A percentile compares a stretch with the other conserved stretches of the same genome.
Evolutionary conservation across 1,140 invertebrate species (phyloP).

Genomic region (Dufourea novaeangliae): DNA sequence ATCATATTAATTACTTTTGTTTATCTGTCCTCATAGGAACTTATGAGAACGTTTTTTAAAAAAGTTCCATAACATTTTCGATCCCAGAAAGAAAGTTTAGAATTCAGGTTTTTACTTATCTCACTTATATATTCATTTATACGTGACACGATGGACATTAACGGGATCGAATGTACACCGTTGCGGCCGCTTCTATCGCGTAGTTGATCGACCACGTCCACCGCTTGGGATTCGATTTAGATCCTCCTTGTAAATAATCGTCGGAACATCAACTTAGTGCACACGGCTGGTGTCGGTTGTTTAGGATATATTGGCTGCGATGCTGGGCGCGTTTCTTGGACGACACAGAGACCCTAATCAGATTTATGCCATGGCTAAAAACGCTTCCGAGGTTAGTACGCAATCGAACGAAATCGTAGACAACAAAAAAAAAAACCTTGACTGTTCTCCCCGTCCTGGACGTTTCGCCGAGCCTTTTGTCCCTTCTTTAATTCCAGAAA

Average conservation of each 20-base stretch:
- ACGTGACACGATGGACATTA: neutral
- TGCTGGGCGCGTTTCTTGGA: conserved; percentile 93
- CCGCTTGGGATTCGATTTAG: conserved; percentile 2
- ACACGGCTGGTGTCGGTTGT: conserved; percentile 80
- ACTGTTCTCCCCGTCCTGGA: neutral
- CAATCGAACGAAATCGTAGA: conserved; percentile 27
- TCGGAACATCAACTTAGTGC: conserved; percentile 70
- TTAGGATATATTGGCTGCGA: conserved; percentile 94
- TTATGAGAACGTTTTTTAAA: too few relatives aligned
- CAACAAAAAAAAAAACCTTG: neutral
- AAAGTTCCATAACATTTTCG: too few relatives aligned
- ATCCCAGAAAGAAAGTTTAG: too few relatives aligned
- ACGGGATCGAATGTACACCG: neutral
- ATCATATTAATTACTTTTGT: too few relatives aligned
- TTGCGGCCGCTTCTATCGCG: neutral
- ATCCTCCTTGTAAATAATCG: conserved; percentile 57
- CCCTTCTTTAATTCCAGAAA: too few relatives aligned
- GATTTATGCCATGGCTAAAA: conserved; percentile 94
- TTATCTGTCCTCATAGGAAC: too few relatives aligned
- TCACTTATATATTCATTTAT: too few relatives aligned
- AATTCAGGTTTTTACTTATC: too few relatives aligned
- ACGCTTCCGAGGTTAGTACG: conserved; percentile 93
- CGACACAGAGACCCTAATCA: conserved; percentile 92
- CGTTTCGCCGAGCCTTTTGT: conserved; percentile 17
- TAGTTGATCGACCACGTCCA: neutral